Evolutionary conservation across 2,797 vertebrate genomes (phyloP), one percentile per base, ranked within the genome.

Genomic region (Odontamblyopus lacepedii): DNA sequence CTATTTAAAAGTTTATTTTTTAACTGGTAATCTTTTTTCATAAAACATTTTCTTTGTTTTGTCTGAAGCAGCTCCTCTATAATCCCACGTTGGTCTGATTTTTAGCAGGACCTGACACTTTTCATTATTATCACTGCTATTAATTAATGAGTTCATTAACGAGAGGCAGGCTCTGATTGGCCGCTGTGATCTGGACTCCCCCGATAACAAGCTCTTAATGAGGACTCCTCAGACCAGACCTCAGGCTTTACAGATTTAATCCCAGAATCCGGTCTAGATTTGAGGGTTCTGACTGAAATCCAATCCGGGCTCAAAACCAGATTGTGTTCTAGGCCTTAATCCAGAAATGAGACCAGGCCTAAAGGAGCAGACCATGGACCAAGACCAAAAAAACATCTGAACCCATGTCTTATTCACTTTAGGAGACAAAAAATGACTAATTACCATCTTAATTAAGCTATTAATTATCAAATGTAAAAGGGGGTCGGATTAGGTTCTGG

Each of bases 81-180:
- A 65, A 65, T 50, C 63, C 23, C 41, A 50, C 23, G 50, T 50
- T 13, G 16, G 41, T 5, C 62, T 4, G 11, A 38, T 63, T 38
- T 41, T 35, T 23, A 27, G 63, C 23, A 50, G n/a, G 7, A 23
- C 12, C 23, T 50, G 23, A 44, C 63, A 50, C 15, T 5, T 48
- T 50, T 65, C 63, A 65, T 50, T 26, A 48, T 48, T 7, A 27
- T 29, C 15, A 29, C 23, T 5, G 63, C 9, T 8, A 7, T 50
- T 65, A 65, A 65, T 65, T 65, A 50, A 65, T 65, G 41, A 50
- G 41, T 41, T 44, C 15, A 50, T 65, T 65, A 65, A 65, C 41
- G n/a, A 27, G 63, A 65, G 23, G 6, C 63, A 1, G 63, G n/a
- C 23, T 50, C 41, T 29, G 63, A 65, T 65, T 65, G 63, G 63